Conservation (phyloP, 2,797 vertebrate species). For the Hippoglossus hippoglossus region DNA sequence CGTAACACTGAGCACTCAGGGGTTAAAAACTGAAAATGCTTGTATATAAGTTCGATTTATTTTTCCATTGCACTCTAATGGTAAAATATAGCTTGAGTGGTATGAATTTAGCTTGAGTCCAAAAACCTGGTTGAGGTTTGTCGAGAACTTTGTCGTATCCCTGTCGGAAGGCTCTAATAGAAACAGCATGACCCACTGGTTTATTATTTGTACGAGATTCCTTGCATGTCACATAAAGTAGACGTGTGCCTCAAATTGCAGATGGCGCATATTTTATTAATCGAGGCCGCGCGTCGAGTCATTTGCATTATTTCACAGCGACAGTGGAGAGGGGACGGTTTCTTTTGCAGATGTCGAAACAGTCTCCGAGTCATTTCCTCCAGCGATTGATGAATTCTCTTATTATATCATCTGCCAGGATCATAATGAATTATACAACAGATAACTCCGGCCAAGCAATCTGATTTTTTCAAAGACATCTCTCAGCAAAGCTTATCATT, state of each 20-base stretch:
- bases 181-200: constrained; percentile 74
- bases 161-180: constrained; percentile 44
- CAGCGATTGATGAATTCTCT: constrained; percentile 52
- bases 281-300: constrained; percentile 24
- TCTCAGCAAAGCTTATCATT: constrained; percentile 48
- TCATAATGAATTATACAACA: constrained; percentile 64
- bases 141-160: constrained; percentile 17
- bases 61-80: constrained; percentile 59
- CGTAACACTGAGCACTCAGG: constrained; percentile 19
- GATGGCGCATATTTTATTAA: constrained; percentile 59
- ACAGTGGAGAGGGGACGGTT: constrained; percentile 25
- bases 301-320: constrained; percentile 55
- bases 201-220: constrained; percentile 60
- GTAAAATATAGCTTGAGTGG: constrained; percentile 39
- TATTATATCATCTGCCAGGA: constrained; percentile 58
- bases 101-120: constrained; percentile 20
- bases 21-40: constrained; percentile 58
- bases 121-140: constrained; percentile 40
- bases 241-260: constrained; percentile 55
- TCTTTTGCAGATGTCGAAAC: constrained; percentile 51
- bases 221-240: constrained; percentile 77
- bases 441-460: constrained; percentile 44
- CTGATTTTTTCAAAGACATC: constrained; percentile 49
- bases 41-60: constrained; percentile 73
- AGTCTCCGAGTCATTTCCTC: constrained; percentile 50